Conservation (phyloP, 1,140 invertebrate genomes). For the Oppia nitens region DNA sequence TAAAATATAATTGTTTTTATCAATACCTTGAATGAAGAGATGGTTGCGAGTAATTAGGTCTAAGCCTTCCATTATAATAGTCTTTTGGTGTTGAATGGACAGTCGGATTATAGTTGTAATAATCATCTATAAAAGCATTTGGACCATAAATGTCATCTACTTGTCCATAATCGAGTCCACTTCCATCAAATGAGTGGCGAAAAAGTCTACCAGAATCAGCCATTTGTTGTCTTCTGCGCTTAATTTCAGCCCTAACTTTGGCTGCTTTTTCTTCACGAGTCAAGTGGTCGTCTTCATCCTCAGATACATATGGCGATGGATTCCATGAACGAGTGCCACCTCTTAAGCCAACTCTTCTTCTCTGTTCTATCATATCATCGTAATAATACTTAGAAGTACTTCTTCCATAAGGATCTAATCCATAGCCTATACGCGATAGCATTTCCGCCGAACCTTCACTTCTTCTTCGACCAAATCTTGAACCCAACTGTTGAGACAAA, state of each 20-base stretch:
- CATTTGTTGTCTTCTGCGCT: conserved; percentile 40
- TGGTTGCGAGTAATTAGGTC: neutral
- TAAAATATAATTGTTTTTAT: neutral
- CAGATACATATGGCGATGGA: conserved; percentile 34
- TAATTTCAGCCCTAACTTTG: conserved; percentile 44
- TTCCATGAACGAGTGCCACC: conserved; percentile 38
- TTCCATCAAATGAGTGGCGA: conserved; percentile 12
- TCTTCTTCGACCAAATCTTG: neutral
- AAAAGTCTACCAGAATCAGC: conserved; percentile 34
- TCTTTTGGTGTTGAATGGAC: neutral
- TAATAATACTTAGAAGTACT: neutral
- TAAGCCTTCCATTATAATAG: neutral
- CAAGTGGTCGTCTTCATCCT: conserved; percentile 27
- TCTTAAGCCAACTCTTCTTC: conserved; percentile 14
- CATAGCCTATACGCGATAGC: neutral
- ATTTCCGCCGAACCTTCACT: conserved; percentile 4
- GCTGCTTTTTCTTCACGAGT: conserved; percentile 41
- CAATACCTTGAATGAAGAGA: neutral
- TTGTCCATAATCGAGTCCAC: neutral
- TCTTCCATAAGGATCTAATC: neutral
- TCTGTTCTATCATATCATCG: neutral
- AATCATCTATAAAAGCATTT: neutral
- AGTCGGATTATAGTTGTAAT: neutral
- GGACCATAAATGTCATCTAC: neutral
- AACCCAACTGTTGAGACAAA: too few relatives aligned